phyloP scores from a whole-genome alignment of 2,888 invertebrate genomes.

The Tupiocoris notatus region DNA sequence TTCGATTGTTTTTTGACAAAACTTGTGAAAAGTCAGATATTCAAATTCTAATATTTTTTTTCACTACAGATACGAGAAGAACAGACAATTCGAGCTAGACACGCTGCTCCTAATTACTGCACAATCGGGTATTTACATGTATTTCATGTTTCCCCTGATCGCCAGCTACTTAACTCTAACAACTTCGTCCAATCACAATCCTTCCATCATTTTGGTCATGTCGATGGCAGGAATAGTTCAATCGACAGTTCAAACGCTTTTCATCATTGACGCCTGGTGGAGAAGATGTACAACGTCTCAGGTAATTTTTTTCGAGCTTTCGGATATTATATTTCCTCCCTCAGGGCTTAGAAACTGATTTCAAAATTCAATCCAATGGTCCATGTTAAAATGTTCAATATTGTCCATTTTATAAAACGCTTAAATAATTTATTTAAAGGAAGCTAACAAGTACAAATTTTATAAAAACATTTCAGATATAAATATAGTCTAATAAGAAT shows the following conservation, averaged over 20 bases:
- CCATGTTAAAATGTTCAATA: too few relatives aligned
- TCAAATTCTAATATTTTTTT: neutral
- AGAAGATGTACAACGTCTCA: constrained; percentile 58
- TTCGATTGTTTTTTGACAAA: too few relatives aligned
- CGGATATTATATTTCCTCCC: too few relatives aligned
- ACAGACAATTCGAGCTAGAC: constrained; percentile 61
- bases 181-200: constrained; percentile 58
- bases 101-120: constrained; percentile 80
- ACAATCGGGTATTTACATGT: constrained; percentile 84
- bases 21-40: neutral
- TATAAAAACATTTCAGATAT: too few relatives aligned
- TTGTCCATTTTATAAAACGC: neutral
- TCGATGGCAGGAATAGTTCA: constrained; percentile 74
- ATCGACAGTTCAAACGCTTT: constrained; percentile 75
- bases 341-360: too few relatives aligned
- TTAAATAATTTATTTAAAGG: too few relatives aligned
- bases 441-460: too few relatives aligned
- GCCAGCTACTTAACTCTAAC: constrained; percentile 68
- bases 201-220: constrained; percentile 61
- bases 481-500: too few relatives aligned
- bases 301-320: constrained; percentile 20
- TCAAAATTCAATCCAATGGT: too few relatives aligned
- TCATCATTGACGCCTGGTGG: constrained; percentile 67
- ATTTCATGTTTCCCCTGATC: constrained; percentile 83
- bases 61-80: constrained; percentile 37